These are phyloP conservation scores for Drosophila arizonae DNA, from an alignment of 1,140 invertebrate species.

Conservation along the genomic window DNA sequence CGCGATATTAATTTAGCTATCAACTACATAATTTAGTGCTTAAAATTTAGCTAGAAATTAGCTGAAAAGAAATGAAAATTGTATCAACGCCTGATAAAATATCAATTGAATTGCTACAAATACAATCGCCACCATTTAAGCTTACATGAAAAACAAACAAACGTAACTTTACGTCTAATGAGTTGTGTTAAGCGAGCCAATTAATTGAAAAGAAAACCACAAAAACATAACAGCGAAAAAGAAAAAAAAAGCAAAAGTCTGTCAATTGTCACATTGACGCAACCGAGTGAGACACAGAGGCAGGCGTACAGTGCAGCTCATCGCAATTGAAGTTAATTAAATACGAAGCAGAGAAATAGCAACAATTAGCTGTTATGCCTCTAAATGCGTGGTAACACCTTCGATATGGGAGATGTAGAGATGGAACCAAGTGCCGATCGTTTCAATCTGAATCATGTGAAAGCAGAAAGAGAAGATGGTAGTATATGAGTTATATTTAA, in stretches of 20 bases:
- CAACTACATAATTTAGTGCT: background rate
- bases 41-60: background rate
- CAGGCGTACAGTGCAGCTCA: slow-evolving; percentile 14
- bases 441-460: too few relatives aligned
- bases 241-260: slow-evolving; percentile 52
- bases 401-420: slow-evolving; percentile 2
- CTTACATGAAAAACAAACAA: slow-evolving; percentile 36
- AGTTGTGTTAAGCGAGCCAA: slow-evolving; percentile 45
- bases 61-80: slow-evolving; percentile 13
- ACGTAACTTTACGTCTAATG: slow-evolving; percentile 31
- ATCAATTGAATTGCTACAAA: slow-evolving; percentile 41
- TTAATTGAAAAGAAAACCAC: slow-evolving; percentile 50
- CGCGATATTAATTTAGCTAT: too few relatives aligned
- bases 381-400: slow-evolving; percentile 55
- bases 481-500: too few relatives aligned
- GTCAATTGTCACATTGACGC: slow-evolving; percentile 77
- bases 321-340: slow-evolving; percentile 75
- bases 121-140: slow-evolving; percentile 13
- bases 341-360: slow-evolving; percentile 47
- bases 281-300: slow-evolving; percentile 27
- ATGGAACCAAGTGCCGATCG: background rate
- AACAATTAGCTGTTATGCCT: slow-evolving; percentile 54
- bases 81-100: slow-evolving; percentile 20
- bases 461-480: too few relatives aligned
- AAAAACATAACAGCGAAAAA: slow-evolving; percentile 33